Conservation (phyloP, 1,140 invertebrate species). For the Drosophila busckii region DNA sequence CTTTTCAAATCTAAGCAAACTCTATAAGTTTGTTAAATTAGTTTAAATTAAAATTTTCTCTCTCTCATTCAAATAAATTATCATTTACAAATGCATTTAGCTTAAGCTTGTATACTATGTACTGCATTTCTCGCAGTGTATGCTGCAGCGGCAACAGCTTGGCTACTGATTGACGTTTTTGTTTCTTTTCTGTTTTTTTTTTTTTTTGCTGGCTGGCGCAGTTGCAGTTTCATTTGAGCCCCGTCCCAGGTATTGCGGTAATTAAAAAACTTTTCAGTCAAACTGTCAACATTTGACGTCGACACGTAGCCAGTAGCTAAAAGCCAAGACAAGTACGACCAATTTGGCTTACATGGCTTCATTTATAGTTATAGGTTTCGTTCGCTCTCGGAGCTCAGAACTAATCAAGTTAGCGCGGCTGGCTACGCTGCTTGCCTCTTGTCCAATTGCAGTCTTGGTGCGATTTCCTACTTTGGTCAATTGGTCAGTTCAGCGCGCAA, state of each 20-base stretch:
- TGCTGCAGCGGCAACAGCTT: conserved; percentile 20
- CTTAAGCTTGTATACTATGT: too few relatives aligned
- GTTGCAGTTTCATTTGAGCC: too few relatives aligned
- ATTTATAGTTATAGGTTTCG: too few relatives aligned
- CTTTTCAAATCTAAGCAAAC: too few relatives aligned
- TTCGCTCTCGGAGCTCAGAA: conserved; percentile 28
- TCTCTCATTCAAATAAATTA: too few relatives aligned
- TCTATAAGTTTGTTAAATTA: too few relatives aligned
- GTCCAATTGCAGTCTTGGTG: conserved; percentile 55
- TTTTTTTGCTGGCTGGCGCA: too few relatives aligned
- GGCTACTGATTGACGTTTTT: conserved; percentile 59
- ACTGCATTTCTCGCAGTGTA: too few relatives aligned
- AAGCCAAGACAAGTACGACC: conserved; percentile 13
- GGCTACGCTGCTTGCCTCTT: too few relatives aligned
- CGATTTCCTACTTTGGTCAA: conserved; percentile 43
- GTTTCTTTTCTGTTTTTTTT: too few relatives aligned
- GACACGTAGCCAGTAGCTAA: conserved; percentile 17
- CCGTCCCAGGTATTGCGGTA: conserved; percentile 40
- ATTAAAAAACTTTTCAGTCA: conserved; percentile 68
- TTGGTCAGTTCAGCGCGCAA: conserved; percentile 3
- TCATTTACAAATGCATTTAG: too few relatives aligned
- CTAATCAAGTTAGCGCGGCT: conserved; percentile 71
- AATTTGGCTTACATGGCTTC: conserved; percentile 58
- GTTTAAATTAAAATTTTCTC: too few relatives aligned
- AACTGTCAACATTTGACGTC: conserved; percentile 68